Conservation (phyloP, 1,140 invertebrate species). For the Macrocentrus cingulum region DNA sequence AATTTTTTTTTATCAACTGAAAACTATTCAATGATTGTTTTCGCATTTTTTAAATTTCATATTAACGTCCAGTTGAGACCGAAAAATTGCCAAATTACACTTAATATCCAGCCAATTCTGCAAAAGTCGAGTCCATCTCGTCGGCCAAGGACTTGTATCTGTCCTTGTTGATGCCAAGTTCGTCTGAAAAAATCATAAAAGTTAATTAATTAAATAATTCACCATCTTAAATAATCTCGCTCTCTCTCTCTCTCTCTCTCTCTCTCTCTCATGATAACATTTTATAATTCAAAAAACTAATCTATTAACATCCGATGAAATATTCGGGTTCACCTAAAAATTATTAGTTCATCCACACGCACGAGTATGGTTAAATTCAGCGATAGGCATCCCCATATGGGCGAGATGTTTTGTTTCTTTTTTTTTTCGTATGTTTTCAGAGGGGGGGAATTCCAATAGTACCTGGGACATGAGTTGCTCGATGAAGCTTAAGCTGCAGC, state of each 20-base stretch:
- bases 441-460: constrained; percentile 42
- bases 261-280: too few species aligned
- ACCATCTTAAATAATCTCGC: too few species aligned
- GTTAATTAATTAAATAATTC: constrained; percentile 17
- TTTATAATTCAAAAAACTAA: too few species aligned
- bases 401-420: neutral
- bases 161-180: constrained; percentile 98
- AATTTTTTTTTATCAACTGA: too few species aligned
- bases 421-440: too few species aligned
- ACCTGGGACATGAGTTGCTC: constrained; percentile 44
- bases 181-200: constrained; percentile 77
- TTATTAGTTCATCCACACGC: neutral
- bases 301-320: too few species aligned
- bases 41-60: too few species aligned
- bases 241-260: neutral
- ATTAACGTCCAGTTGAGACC: too few species aligned
- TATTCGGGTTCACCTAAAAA: constrained; percentile 12
- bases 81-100: too few species aligned
- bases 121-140: constrained; percentile 91
- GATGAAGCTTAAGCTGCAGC: constrained; percentile 42
- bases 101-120: constrained; percentile 89
- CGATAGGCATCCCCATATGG: neutral
- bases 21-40: too few species aligned
- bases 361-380: neutral
- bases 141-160: constrained; percentile 95